These are phyloP conservation scores for Anagrus nilaparvatae DNA, from an alignment of 1,140 invertebrate species.

Conservation along the genomic window DNA sequence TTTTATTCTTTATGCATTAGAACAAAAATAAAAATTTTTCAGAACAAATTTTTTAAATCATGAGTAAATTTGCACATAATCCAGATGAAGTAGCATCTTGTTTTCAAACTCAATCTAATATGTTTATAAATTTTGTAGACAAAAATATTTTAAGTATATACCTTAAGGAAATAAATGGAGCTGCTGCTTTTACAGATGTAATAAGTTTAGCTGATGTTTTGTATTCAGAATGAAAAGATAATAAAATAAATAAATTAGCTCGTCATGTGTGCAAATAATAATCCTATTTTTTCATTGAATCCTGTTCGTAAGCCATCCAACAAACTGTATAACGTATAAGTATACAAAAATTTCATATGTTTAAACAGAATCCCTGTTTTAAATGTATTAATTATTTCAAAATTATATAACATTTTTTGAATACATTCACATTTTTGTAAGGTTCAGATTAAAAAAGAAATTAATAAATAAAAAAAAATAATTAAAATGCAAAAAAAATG, in stretches of 20 bases:
- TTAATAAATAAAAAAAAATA: too few species aligned
- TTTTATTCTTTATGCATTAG: too few species aligned
- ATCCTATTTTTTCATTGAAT: conserved; percentile 58
- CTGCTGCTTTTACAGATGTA: conserved; percentile 48
- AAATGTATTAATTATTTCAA: too few species aligned
- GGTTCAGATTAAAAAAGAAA: too few species aligned
- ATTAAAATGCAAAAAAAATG: too few species aligned
- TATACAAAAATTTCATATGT: too few species aligned
- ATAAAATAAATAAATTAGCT: conserved; percentile 28
- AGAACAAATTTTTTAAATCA: too few species aligned
- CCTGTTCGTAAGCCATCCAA: conserved; percentile 52
- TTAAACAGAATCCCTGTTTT: too few species aligned
- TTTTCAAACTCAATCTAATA: conserved; percentile 51
- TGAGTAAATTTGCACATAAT: conserved; percentile 48
- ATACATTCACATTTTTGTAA: too few species aligned
- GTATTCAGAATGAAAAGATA: conserved; percentile 52
- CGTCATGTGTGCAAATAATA: conserved; percentile 58
- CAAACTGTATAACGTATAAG: conserved; percentile 27
- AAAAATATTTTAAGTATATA: conserved; percentile 68
- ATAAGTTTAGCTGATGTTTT: conserved; percentile 53
- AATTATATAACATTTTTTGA: too few species aligned
- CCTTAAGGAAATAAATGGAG: conserved; percentile 43
- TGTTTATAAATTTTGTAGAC: conserved; percentile 56
- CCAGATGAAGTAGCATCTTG: conserved; percentile 54
- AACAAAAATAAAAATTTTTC: too few species aligned